Conservation (phyloP, 35 echinoderm and acorn worm species). For the Heliocidaris tuberculata region DNA sequence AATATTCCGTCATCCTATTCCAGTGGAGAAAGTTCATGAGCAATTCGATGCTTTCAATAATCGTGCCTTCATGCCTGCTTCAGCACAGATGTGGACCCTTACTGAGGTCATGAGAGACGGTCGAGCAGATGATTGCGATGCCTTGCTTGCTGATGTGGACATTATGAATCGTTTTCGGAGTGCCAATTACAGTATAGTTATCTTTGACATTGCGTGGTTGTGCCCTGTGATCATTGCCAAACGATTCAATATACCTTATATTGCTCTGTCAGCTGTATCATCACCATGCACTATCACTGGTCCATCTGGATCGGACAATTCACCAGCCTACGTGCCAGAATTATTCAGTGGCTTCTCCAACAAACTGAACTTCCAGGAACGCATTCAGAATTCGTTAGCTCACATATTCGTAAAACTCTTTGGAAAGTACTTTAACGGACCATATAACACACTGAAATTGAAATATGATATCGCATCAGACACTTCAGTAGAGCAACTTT, state of each 20-base stretch:
- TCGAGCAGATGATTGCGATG: background rate
- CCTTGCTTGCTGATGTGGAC: background rate
- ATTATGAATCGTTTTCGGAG: background rate
- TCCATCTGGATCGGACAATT: background rate
- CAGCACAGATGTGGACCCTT: constrained; percentile 3
- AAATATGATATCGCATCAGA: background rate
- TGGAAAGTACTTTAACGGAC: background rate
- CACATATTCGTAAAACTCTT: background rate
- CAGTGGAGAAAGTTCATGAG: constrained; percentile 27
- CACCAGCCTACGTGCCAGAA: constrained; percentile 40
- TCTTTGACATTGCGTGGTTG: constrained; percentile 17
- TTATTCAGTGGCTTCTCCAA: constrained; percentile 29
- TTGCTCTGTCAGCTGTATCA: constrained; percentile 16
- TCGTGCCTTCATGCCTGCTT: constrained; percentile 31
- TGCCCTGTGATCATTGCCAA: constrained; percentile 32
- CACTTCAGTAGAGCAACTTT: background rate
- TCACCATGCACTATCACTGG: background rate
- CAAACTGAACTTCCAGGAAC: constrained; percentile 29
- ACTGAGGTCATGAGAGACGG: constrained; percentile 26
- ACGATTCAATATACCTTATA: background rate
- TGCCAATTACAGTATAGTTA: constrained; percentile 6
- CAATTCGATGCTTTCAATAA: constrained; percentile 27
- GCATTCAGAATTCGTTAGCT: background rate
- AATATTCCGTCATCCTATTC: constrained; percentile 40
- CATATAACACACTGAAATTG: constrained; percentile 2